Evolutionary conservation across 1,140 invertebrate genomes (phyloP).

Genomic region (Drosophila suzukii): DNA sequence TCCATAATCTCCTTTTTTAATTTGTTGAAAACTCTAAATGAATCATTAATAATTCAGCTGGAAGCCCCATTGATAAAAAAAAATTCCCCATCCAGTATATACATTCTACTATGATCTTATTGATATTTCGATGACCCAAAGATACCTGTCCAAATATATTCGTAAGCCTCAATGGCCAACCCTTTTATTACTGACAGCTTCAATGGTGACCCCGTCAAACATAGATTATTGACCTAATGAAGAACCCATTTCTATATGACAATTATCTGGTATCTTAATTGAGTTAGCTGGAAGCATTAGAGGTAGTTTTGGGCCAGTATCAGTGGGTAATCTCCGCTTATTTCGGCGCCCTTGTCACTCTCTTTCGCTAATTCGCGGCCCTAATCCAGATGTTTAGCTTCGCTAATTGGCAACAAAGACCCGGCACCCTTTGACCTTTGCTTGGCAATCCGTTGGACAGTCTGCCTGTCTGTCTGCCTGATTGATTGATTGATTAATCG

Average conservation of each 20-base stretch:
- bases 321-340: slow-evolving; percentile 2
- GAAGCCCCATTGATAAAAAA: too few species aligned
- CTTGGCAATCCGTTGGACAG: background rate
- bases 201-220: background rate
- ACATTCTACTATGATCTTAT: too few species aligned
- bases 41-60: too few species aligned
- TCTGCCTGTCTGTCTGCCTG: slow-evolving; percentile 6
- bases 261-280: slow-evolving; percentile 7
- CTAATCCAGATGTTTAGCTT: slow-evolving; percentile 46
- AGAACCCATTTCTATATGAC: background rate
- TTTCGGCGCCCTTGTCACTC: slow-evolving; percentile 8
- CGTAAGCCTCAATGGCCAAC: background rate
- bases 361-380: background rate
- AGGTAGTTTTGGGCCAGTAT: slow-evolving; percentile 2
- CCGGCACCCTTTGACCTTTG: slow-evolving; percentile 36
- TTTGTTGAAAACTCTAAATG: too few species aligned
- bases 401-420: slow-evolving; percentile 42
- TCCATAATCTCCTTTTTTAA: too few species aligned
- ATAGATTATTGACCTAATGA: background rate
- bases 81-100: too few species aligned
- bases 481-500: slow-evolving; percentile 62
- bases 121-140: too few species aligned
- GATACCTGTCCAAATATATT: too few species aligned
- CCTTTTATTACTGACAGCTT: background rate
- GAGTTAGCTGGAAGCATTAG: slow-evolving; percentile 19